Evolutionary conservation across 92 coral and sea anemone species (phyloP).

Genomic region (Zoanthus gigantus): DNA sequence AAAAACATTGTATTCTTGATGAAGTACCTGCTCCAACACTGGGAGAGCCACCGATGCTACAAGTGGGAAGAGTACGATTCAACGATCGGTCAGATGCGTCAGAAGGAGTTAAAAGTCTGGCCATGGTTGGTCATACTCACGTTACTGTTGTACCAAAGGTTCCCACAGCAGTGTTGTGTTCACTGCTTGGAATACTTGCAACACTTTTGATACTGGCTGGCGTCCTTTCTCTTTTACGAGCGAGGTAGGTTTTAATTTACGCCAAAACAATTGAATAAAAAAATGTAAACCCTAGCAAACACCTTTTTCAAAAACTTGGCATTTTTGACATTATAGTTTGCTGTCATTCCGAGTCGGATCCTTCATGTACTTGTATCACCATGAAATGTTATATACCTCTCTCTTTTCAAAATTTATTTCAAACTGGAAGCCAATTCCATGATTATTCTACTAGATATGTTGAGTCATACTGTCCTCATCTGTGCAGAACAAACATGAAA

Average conservation of each 20-base stretch:
- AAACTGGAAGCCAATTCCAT: too few species aligned
- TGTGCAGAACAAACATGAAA: too few species aligned
- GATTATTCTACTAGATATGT: too few species aligned
- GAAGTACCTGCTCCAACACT: neutral
- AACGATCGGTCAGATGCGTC: constrained; percentile 1
- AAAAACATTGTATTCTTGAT: neutral
- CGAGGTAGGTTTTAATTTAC: constrained; percentile 14
- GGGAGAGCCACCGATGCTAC: neutral
- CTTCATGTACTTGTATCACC: too few species aligned
- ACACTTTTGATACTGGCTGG: neutral
- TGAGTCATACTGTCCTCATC: too few species aligned
- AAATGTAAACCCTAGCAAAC: too few species aligned
- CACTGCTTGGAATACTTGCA: constrained; percentile 12
- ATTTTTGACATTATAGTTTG: too few species aligned
- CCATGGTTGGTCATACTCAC: constrained; percentile 27
- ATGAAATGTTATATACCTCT: too few species aligned
- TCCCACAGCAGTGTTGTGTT: constrained; percentile 6
- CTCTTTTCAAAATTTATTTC: too few species aligned
- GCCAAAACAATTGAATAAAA: too few species aligned
- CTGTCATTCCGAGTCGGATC: too few species aligned
- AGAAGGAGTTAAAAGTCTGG: constrained; percentile 14
- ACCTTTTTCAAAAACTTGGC: too few species aligned
- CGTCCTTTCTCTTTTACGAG: neutral
- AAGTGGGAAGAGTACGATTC: neutral
- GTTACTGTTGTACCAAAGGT: constrained; percentile 27